Base-by-base conservation (phyloP, 2,797 vertebrate genomes). In the Gallinago stenura region DNA sequence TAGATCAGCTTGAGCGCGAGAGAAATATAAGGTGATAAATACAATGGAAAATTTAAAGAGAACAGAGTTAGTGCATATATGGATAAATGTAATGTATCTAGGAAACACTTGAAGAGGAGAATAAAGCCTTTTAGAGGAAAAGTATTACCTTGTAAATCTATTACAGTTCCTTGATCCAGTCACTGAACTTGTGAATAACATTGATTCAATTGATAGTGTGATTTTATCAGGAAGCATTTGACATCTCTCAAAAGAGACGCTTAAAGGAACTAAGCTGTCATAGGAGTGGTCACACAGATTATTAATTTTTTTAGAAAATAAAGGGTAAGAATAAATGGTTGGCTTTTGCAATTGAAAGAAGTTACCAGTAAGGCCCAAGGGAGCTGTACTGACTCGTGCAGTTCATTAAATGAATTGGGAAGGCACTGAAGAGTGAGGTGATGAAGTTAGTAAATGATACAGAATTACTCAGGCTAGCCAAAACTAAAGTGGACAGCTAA, bases 21-120 rank as follows among this genome's bases (percentile, higher is more conserved):
- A 94, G 56, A 79, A 90, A 94, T 84, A 82, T 39, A 93, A 94
- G 51, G 77, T 84, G 81, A 70, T 70, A 89, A 89, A 90, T 62
- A 79, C 17, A 93, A 73, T 12, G 8, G 54, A 76, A 94, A 72
- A 83, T 58, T 31, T 43, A 45, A 79, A 79, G 90, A 76, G n/a
- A 82, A 10, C 4, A 39, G 28, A 71, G 30, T 54, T 86, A 57
- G 50, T 66, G 45, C 58, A 25, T 48, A 33, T 62, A 45, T n/a
- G 28, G 72, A 66, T 69, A 83, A 79, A 69, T 46, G n/a, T 0
- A 0, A 54, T 41, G 16, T 20, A 81, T 68, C 70, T 69, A 58
- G 62, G 66, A 93, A 69, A 58, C 31, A 37, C 45, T 17, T 86
- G 61, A 93, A 76, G 54, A 77, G 30, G 28, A 94, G 15, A 94